Evolutionary conservation across 2,888 invertebrate genomes (phyloP).

Genomic region (Macrosoma leucophasiata): DNA sequence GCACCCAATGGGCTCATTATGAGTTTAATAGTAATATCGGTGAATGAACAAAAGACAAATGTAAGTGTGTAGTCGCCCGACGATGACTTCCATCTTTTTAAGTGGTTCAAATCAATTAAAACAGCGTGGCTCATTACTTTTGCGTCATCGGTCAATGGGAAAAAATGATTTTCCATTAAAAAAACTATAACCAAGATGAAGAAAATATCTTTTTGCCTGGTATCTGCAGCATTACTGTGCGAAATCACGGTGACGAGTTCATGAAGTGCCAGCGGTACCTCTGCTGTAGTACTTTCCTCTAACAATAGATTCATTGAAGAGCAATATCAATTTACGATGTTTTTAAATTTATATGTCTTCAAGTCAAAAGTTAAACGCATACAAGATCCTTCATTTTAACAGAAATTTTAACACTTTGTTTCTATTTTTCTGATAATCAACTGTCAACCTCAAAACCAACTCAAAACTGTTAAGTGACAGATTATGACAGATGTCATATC

Average conservation of each 20-base stretch:
- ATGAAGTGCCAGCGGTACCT: conserved; percentile 40
- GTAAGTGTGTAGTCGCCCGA: conserved; percentile 43
- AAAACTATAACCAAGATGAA: conserved; percentile 48
- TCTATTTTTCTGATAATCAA: no score
- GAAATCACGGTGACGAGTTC: conserved; percentile 38
- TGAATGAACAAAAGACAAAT: conserved; percentile 45
- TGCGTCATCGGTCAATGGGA: conserved; percentile 33
- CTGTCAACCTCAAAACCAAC: no score
- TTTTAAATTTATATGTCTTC: no score
- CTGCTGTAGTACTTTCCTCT: conserved; percentile 55
- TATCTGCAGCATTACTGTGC: conserved; percentile 37
- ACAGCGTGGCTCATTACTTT: conserved; percentile 29
- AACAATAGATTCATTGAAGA: conserved; percentile 30
- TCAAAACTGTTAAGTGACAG: no score
- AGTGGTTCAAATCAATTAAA: conserved; percentile 32
- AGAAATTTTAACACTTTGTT: no score
- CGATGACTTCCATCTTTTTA: conserved; percentile 41
- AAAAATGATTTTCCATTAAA: conserved; percentile 59
- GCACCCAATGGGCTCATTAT: conserved; percentile 52
- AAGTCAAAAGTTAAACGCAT: no score
- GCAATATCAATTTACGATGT: no score
- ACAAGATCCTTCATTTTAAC: no score
- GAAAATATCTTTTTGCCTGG: conserved; percentile 52
- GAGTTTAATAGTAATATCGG: conserved; percentile 41
- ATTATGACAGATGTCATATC: no score